Base-by-base conservation (phyloP, 2,113 vertebrate genomes). In the Dipodomys merriami region DNA sequence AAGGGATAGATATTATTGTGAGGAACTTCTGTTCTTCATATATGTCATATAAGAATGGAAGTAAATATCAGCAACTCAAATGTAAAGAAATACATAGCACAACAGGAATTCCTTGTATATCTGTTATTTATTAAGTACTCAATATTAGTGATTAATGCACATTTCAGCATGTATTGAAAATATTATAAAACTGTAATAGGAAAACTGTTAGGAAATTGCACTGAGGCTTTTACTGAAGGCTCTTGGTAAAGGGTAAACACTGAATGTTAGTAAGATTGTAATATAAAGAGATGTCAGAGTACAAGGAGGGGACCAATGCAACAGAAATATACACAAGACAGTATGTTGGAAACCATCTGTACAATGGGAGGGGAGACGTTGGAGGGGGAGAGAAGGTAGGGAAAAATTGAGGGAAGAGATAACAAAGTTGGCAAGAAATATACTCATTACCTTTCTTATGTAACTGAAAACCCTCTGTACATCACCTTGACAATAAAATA, bases 1-100 rank as follows among this genome's bases (percentile, higher is more conserved):
- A 73, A 67, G 91, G 3, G 16, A 46, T 62, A 87, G 29, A 79
- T 90, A 57, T 30, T 76, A 27, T 64, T 69, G 16, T 83, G 30
- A 95, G 72, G 35, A 72, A 64, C 72, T 84, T 9, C 85, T 29
- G 33, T 22, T 30, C 4, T 39, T 86, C 67, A 60, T 57, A 6
- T 91, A 27, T 44, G 35, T 94, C 39, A 39, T 69, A 30, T 84
- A 76, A 88, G 60, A 90, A 89, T 68, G 29, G n/a, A 81, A 35
- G 74, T 81, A 53, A 91, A 86, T 85, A 79, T 91, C 23, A 68
- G 46, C 22, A 69, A 22, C 25, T 64, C 62, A 64, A n/a, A 15
- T 49, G 8, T 77, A 53, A 93, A 72, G 15, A 89, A 46, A 84
- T 64, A 39, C 0, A 6, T 73, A 62, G 19, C 68, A 81, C 11